phyloP scores from a whole-genome alignment of 2,797 vertebrate species.

The Phalanger gymnotis region DNA sequence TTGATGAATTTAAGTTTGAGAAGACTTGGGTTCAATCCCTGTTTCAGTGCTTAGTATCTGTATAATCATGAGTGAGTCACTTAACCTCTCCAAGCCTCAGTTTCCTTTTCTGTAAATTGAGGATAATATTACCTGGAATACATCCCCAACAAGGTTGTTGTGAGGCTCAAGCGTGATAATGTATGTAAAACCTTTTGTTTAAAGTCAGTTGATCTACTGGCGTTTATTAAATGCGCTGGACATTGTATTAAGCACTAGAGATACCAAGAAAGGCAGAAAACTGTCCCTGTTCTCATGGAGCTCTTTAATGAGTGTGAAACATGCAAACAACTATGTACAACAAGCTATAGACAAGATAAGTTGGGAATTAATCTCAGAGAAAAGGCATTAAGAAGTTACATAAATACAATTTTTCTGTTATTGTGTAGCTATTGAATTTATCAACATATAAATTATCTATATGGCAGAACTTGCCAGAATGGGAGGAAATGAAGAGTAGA shows the following conservation, averaged over 20 bases:
- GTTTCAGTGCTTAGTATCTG: neutral
- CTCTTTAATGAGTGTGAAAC: neutral
- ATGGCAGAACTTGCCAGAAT: neutral
- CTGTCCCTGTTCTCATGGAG: neutral
- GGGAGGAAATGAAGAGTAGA: neutral
- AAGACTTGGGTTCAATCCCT: neutral
- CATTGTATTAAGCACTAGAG: neutral
- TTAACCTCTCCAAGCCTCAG: neutral
- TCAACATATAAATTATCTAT: neutral
- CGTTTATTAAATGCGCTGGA: neutral
- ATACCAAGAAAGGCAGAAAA: neutral
- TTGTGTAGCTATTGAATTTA: neutral
- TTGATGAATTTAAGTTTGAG: neutral
- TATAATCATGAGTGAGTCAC: neutral
- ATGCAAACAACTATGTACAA: neutral
- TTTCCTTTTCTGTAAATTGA: neutral
- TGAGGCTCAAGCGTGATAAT: neutral
- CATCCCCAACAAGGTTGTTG: neutral
- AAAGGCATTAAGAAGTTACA: neutral
- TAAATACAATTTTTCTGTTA: neutral
- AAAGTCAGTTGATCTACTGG: too few species aligned
- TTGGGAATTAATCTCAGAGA: neutral
- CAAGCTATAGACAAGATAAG: neutral
- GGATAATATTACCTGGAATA: neutral
- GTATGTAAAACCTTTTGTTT: neutral